Percentiles rank a stretch among this genome's conserved stretches.
These are phyloP conservation scores for Drosophila tanythrix DNA, from an alignment of 2,888 invertebrate species.

Conservation along the genomic window DNA sequence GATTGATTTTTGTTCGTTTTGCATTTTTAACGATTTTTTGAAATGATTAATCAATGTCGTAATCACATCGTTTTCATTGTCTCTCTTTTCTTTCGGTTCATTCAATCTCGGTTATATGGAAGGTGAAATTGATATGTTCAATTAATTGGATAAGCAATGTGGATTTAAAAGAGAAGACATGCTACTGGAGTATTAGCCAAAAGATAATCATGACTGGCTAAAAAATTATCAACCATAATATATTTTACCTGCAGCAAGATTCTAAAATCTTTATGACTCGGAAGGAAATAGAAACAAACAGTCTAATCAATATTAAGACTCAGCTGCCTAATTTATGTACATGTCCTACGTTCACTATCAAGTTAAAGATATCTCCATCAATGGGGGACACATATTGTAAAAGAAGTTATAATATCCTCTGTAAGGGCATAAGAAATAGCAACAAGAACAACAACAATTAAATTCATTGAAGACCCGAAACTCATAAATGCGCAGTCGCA, in stretches of 20 bases:
- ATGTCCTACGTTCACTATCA: neutral
- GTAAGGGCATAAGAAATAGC: conserved; percentile 1
- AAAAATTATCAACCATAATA: neutral
- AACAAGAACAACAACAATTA: conserved; percentile 19
- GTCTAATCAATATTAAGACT: neutral
- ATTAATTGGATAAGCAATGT: neutral
- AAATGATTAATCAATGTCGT: neutral
- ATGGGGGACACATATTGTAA: neutral
- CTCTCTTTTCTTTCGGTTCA: neutral
- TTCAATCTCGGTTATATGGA: neutral
- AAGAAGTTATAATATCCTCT: neutral
- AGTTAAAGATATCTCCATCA: neutral
- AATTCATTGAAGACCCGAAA: conserved; percentile 12
- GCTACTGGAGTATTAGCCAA: neutral
- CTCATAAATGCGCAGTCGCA: conserved; percentile 75
- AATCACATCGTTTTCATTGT: neutral
- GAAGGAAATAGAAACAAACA: neutral
- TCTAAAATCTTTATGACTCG: neutral
- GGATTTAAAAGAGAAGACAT: neutral
- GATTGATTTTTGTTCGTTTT: neutral
- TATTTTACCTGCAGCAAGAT: neutral
- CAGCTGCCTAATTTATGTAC: neutral
- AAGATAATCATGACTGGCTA: neutral
- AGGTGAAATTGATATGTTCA: neutral
- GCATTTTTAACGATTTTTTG: neutral